Percentiles rank a stretch among this genome's conserved stretches.
These are phyloP conservation scores for Lepus americanus DNA, from an alignment of 2,113 vertebrate species.

Conservation along the genomic window DNA sequence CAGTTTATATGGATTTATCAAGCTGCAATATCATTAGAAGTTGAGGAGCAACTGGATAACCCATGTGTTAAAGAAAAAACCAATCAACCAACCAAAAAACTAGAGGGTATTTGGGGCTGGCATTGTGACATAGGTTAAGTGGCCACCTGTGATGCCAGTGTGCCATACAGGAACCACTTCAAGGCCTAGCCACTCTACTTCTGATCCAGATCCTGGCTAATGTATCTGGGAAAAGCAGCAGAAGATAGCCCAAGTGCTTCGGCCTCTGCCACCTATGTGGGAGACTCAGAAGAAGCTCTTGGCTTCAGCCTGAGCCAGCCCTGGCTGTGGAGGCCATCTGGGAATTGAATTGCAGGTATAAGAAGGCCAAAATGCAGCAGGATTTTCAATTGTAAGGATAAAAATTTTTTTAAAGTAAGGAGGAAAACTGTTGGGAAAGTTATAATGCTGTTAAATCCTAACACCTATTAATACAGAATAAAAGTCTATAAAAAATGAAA, in stretches of 20 bases:
- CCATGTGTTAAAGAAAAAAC: neutral
- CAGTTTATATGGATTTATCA: neutral
- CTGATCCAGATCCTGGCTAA: too few relatives aligned
- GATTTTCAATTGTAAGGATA: conserved; percentile 72
- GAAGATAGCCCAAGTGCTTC: too few relatives aligned
- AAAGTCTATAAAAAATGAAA: conserved; percentile 14
- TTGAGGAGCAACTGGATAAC: neutral
- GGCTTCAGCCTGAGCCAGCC: too few relatives aligned
- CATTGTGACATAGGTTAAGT: too few relatives aligned
- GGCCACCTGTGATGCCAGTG: too few relatives aligned
- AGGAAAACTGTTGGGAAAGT: conserved; percentile 53
- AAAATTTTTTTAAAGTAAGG: neutral
- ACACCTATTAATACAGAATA: conserved; percentile 37
- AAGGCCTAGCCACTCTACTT: too few relatives aligned
- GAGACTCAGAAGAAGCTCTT: too few relatives aligned
- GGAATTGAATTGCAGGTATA: conserved; percentile 37
- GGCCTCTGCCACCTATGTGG: too few relatives aligned
- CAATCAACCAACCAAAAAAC: neutral
- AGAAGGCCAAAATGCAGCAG: conserved; percentile 74
- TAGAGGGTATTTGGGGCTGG: too few relatives aligned
- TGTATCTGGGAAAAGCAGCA: too few relatives aligned
- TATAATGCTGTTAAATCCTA: conserved; percentile 49
- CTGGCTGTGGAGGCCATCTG: too few relatives aligned
- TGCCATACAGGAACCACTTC: too few relatives aligned
- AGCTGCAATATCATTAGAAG: neutral